Conservation (phyloP, 2,888 invertebrate genomes). For the Megamerina dolium region DNA sequence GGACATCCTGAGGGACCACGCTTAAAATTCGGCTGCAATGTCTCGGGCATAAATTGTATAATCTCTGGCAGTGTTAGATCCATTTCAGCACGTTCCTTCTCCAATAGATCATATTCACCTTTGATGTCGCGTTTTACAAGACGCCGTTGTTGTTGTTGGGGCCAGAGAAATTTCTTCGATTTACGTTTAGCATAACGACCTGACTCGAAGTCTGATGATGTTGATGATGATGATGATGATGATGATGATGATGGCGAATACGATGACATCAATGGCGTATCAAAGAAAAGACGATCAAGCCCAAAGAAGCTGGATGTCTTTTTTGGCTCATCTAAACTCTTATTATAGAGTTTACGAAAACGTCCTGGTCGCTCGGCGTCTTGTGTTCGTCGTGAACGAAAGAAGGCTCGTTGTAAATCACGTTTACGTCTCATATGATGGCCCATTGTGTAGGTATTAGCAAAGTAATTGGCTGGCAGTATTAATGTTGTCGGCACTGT, state of each 20-base stretch:
- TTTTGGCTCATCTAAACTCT: conserved; percentile 24
- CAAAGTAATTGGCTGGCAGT: conserved; percentile 1
- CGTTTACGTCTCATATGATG: conserved; percentile 27
- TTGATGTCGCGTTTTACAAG: conserved; percentile 42
- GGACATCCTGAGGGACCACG: no score
- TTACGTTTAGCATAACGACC: conserved; percentile 23
- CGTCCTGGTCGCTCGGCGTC: conserved; percentile 29
- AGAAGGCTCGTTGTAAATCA: conserved; percentile 28
- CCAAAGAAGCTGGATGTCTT: background rate
- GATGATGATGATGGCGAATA: no score
- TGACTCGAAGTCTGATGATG: background rate
- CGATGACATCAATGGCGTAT: no score
- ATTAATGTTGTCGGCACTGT: background rate
- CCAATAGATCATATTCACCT: conserved; percentile 42
- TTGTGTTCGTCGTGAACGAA: conserved; percentile 21
- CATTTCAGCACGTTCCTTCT: conserved; percentile 32
- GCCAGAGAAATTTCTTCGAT: conserved; percentile 22
- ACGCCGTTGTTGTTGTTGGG: conserved; percentile 6
- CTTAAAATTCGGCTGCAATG: conserved; percentile 36
- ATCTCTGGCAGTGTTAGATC: conserved; percentile 45
- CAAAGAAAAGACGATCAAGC: conserved; percentile 1
- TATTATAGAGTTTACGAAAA: conserved; percentile 35
- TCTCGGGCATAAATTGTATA: conserved; percentile 46
- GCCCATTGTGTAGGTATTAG: background rate
- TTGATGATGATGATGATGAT: conserved; percentile 2